Evolutionary conservation across 2,888 invertebrate species (phyloP), one percentile per base, ranked within the genome.

Genomic region (Eupithecia subfuscata): DNA sequence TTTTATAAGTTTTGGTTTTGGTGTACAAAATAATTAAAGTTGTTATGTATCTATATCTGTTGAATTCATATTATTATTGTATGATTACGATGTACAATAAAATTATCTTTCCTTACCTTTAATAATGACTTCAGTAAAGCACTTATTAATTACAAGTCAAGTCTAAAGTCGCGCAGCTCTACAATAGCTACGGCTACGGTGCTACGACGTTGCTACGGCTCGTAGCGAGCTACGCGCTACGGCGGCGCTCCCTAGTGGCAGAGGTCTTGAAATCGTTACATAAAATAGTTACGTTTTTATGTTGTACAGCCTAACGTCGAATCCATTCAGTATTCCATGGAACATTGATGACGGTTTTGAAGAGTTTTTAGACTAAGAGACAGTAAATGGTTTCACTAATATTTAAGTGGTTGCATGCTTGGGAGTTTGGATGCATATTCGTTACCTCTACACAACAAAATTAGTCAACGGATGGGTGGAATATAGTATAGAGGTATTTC

Each of bases 171-270:
- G n/a, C 65, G 79, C 87, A 90, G 81, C 82, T 90, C 93, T 93
- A 86, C 82, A 78, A 18, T 85, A 86, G 87, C 91, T 90, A 90
- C 84, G 86, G 74, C 91, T 91, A 89, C 91, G 89, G 84, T 87
- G 89, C 91, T 92, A 89, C 91, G 89, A 84, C 85, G 83, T 83
- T 86, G 89, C 91, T 92, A 93, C 92, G 91, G 85, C 80, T 86
- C 90, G 92, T 92, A 92, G 93, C 89, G 80, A 85, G 80, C 82
- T 60, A 25, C 56, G 81, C 18, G 85, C 92, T 92, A 94, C 93
- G 90, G 92, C 92, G 94, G 92, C 90, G 87, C 86, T 91, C 94
- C 91, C 94, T 70, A 70, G 93, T 91, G 94, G 87, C 85, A 82
- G 81, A 85, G 85, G 85, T 88, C 89, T 89, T 88, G 89, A 82